Evolutionary conservation across 2,888 invertebrate species (phyloP).

Genomic region (Diarsia mendica): DNA sequence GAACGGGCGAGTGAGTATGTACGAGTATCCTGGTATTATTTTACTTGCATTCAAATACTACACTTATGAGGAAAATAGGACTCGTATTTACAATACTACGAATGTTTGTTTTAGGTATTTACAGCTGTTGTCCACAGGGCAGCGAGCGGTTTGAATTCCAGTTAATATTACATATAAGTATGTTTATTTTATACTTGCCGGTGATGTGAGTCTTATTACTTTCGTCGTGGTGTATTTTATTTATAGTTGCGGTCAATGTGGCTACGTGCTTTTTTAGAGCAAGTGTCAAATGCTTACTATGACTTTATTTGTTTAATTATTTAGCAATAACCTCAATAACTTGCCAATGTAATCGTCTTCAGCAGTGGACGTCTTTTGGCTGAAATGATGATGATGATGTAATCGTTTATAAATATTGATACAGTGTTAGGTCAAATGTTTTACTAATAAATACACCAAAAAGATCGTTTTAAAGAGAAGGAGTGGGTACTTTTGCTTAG

Average conservation of each 20-base stretch:
- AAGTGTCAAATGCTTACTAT: not conserved
- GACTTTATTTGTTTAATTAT: conserved; percentile 16
- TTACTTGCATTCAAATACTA: not conserved
- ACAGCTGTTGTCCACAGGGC: not conserved
- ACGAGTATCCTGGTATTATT: not conserved
- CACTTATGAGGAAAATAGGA: conserved; percentile 36
- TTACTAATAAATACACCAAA: not conserved
- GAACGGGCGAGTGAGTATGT: not conserved
- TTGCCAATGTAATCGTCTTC: not conserved
- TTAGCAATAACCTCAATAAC: not conserved
- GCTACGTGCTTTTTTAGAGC: not conserved
- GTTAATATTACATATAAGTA: conserved; percentile 42
- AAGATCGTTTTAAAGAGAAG: not conserved
- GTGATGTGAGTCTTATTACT: conserved; percentile 5
- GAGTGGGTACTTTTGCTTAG: not conserved
- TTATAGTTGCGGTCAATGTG: conserved; percentile 1
- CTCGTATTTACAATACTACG: conserved; percentile 11
- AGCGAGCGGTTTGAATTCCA: conserved; percentile 54
- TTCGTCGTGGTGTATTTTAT: conserved; percentile 3
- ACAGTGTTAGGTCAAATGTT: not conserved
- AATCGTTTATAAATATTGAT: not conserved
- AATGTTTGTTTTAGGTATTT: conserved; percentile 1
- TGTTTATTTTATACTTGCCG: conserved; percentile 32
- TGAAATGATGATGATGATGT: not conserved
- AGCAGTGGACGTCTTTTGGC: no score